Conservation (phyloP, 2,113 vertebrate genomes). For the Tachysurus vachellii region DNA sequence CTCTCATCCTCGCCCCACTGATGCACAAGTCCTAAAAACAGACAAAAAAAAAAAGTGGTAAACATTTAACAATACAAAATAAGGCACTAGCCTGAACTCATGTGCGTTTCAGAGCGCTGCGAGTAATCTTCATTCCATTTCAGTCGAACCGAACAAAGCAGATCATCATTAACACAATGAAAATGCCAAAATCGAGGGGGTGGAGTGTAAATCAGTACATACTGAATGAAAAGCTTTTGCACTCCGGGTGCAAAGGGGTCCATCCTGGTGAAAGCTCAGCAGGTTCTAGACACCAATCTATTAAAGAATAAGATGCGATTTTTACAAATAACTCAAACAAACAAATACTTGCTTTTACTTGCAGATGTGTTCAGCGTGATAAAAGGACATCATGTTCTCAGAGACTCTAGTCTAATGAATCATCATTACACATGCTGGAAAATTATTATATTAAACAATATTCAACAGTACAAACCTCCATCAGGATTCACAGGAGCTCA, state of each 20-base stretch:
- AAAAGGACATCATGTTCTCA: constrained; percentile 52
- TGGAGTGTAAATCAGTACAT: background rate
- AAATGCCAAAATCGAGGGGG: background rate
- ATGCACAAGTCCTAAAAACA: background rate
- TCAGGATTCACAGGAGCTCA: background rate
- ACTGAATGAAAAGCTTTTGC: background rate
- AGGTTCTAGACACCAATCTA: background rate
- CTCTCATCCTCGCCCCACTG: background rate
- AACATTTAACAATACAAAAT: background rate
- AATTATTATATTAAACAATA: background rate
- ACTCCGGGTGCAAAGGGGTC: background rate
- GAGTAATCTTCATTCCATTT: constrained; percentile 54
- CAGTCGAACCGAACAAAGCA: constrained; percentile 53
- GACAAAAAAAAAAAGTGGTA: background rate
- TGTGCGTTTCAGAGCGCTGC: constrained; percentile 61
- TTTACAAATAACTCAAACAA: background rate
- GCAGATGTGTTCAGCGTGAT: constrained; percentile 50
- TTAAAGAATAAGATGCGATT: too few relatives aligned
- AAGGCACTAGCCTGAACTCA: too few relatives aligned
- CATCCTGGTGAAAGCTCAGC: background rate
- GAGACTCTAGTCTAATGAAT: constrained; percentile 59
- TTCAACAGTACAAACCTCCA: constrained; percentile 7
- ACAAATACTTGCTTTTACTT: background rate
- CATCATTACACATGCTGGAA: constrained; percentile 42
- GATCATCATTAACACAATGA: constrained; percentile 55